phyloP scores from a whole-genome alignment of 2,888 invertebrate species.

The Xanthorhoe spadicearia region DNA sequence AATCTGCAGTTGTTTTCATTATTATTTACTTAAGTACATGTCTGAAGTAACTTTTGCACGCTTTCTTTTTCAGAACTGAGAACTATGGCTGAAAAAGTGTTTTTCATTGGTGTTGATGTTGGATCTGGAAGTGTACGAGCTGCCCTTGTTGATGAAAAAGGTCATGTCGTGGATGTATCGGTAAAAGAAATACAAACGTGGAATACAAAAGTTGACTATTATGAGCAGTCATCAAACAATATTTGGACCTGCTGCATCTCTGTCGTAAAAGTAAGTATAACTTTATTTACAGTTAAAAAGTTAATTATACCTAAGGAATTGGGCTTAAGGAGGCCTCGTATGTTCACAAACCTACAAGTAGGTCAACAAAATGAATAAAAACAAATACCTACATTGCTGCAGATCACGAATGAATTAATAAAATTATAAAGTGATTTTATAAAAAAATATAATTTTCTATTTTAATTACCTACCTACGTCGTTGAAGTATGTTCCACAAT shows the following conservation, averaged over 20 bases:
- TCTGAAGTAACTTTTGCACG: not conserved
- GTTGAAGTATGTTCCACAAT: no score
- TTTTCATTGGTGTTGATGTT: conserved; percentile 95
- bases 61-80: conserved; percentile 20
- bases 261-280: conserved; percentile 89
- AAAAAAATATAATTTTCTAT: no score
- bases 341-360: no score
- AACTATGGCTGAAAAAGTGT: conserved; percentile 61
- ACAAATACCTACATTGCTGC: no score
- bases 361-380: no score
- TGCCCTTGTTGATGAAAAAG: conserved; percentile 89
- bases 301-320: no score
- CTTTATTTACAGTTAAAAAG: not conserved
- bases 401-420: no score
- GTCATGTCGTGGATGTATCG: conserved; percentile 87
- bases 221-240: conserved; percentile 95
- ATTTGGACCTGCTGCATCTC: conserved; percentile 92
- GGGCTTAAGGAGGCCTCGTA: no score
- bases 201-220: conserved; percentile 90
- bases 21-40: not conserved
- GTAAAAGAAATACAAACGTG: conserved; percentile 89
- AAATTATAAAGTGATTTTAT: no score
- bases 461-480: not conserved
- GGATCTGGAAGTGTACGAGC: conserved; percentile 96
- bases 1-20: not conserved